Evolutionary conservation across 2,797 vertebrate genomes (phyloP), one percentile per base, ranked within the genome.

Genomic region (Cossypha caffra): DNA sequence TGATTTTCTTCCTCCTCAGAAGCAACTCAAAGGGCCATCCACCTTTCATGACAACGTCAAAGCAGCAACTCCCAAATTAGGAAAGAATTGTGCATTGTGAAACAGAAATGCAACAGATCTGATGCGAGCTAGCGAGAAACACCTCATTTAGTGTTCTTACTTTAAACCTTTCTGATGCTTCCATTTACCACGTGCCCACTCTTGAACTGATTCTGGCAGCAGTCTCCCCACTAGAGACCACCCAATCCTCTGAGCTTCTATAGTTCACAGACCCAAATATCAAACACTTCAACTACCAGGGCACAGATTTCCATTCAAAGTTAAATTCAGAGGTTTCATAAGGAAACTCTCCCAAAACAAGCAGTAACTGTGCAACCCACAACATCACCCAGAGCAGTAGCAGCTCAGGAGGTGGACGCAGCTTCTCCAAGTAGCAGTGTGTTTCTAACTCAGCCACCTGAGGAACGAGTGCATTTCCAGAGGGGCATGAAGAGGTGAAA

Each of bases 391-490:
- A 43, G 24, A 57, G n/a, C n/a, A 61, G 48, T 9, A 47, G 23
- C n/a, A 78, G 47, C n/a, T 48, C 62, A 45, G 38, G 42, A 73
- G 45, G 20, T 52, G 3, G 21, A 83, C 62, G 54, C 3, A 62
- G 45, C 23, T 83, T 74, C 64, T 63, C 37, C 2, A 3, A 63
- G 51, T 6, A 58, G 45, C 31, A 76, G 0, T 1, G 18, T 18
- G 18, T 38, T n/a, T 26, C 63, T 42, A 19, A 31, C n/a, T 62
- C 43, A 23, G 47, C 1, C 9, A 1, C 16, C 11, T 5, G 25
- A 78, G 5, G 31, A 84, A 67, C 0, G 0, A 4, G 7, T 18
- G 20, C 0, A 3, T 57, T 47, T 54, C 1, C 7, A 76, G n/a
- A 62, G 15, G 7, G 14, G 7, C 26, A 45, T 0, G 9, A 78